Evolutionary conservation across 2,113 vertebrate genomes (phyloP).

Genomic region (Ceratotherium simum): DNA sequence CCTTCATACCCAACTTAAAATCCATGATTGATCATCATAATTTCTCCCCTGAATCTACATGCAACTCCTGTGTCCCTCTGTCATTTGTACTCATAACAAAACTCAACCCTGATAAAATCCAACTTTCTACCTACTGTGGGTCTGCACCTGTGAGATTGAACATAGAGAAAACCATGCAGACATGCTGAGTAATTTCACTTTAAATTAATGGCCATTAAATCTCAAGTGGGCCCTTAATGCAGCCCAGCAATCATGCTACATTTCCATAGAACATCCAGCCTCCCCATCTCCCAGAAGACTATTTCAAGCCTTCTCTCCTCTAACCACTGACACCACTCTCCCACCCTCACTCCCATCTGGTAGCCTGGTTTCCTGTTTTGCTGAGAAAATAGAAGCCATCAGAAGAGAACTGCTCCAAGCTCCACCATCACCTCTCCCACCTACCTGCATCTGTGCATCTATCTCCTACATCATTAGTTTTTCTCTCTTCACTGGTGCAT

Average conservation of each 20-base stretch:
- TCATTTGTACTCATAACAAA: neutral
- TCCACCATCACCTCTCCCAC: neutral
- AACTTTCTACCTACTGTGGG: neutral
- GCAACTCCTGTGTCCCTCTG: neutral
- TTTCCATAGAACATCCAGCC: neutral
- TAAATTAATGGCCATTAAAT: constrained; percentile 17
- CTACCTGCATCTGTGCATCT: neutral
- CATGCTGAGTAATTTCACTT: constrained; percentile 4
- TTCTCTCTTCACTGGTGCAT: neutral
- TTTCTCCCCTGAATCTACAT: neutral
- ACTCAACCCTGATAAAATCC: neutral
- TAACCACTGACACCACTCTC: neutral
- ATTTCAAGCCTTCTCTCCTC: neutral
- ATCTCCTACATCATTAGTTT: neutral
- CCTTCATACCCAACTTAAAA: neutral
- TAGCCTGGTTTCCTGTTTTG: neutral
- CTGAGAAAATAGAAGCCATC: neutral
- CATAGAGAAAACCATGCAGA: neutral
- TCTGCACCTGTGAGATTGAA: neutral
- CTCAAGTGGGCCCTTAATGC: neutral
- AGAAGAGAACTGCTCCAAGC: neutral
- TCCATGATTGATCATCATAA: neutral
- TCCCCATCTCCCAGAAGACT: neutral
- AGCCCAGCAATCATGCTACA: neutral
- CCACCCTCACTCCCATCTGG: neutral